A percentile compares a stretch with the other conserved stretches of the same genome.
Evolutionary conservation across 2,888 invertebrate species (phyloP).

Genomic region (Coremacera marginata): DNA sequence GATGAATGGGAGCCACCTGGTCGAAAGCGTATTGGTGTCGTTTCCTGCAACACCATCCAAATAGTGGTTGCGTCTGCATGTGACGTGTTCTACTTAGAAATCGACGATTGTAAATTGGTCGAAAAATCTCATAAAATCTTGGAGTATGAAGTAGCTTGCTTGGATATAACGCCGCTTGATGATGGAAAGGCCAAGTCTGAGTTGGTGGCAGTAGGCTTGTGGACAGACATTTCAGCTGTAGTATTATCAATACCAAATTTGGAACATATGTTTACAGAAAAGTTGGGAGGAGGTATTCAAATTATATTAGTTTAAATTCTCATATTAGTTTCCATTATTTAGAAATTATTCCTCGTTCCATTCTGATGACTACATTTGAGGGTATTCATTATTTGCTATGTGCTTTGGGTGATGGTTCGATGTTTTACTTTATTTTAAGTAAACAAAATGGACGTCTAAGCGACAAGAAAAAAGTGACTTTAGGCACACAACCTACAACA

Average conservation of each 20-base stretch:
- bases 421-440: slow-evolving; percentile 94
- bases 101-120: slow-evolving; percentile 75
- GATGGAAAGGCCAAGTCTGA: slow-evolving; percentile 75
- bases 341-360: slow-evolving; percentile 97
- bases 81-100: slow-evolving; percentile 85
- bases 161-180: slow-evolving; percentile 89
- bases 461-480: slow-evolving; percentile 94
- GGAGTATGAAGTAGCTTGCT: slow-evolving; percentile 95
- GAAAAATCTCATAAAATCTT: slow-evolving; percentile 79
- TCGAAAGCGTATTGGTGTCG: slow-evolving; percentile 87
- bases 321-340: background rate
- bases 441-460: slow-evolving; percentile 79
- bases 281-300: slow-evolving; percentile 82
- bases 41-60: slow-evolving; percentile 83
- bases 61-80: slow-evolving; percentile 89
- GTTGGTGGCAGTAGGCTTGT: slow-evolving; percentile 91
- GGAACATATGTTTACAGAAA: slow-evolving; percentile 85
- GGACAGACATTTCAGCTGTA: slow-evolving; percentile 96
- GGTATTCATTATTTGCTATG: slow-evolving; percentile 89
- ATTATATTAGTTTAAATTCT: background rate
- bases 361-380: slow-evolving; percentile 94
- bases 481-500: slow-evolving; percentile 97
- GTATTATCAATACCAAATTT: slow-evolving; percentile 86
- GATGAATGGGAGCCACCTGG: slow-evolving; percentile 81
- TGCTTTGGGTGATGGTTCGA: slow-evolving; percentile 96